Percentiles rank a stretch among this genome's conserved stretches.
phyloP scores from a whole-genome alignment of 2,888 invertebrate species.

The Phasia obesa region DNA sequence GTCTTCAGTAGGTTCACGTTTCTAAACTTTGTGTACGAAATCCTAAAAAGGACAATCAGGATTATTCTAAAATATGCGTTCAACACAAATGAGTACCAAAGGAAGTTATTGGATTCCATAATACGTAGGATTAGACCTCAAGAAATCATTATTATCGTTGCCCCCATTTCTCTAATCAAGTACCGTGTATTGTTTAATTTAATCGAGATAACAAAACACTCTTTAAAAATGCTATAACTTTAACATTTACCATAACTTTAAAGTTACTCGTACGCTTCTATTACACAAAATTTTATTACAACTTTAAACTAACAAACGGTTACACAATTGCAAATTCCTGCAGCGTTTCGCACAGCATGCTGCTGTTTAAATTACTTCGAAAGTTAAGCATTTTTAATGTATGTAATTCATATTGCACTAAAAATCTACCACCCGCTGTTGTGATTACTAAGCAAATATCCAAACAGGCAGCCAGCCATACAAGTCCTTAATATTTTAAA shows the following conservation, averaged over 20 bases:
- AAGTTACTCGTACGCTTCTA: conserved; percentile 16
- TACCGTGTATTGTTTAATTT: too few relatives aligned
- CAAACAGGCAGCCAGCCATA: conserved; percentile 30
- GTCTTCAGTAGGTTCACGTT: too few relatives aligned
- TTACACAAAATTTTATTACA: conserved; percentile 32
- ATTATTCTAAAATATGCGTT: too few relatives aligned
- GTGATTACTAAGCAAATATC: conserved; percentile 58
- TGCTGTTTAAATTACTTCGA: conserved; percentile 64
- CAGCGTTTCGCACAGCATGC: conserved; percentile 65
- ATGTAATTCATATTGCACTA: conserved; percentile 64
- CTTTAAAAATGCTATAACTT: conserved; percentile 19
- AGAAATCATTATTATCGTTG: too few relatives aligned
- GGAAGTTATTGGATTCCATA: too few relatives aligned
- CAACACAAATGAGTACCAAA: too few relatives aligned
- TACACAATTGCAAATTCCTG: conserved; percentile 37
- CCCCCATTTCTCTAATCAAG: too few relatives aligned
- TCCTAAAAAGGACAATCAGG: too few relatives aligned
- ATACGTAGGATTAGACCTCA: too few relatives aligned
- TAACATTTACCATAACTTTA: background rate
- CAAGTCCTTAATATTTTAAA: conserved; percentile 4
- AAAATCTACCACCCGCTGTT: conserved; percentile 66
- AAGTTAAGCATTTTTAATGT: conserved; percentile 64
- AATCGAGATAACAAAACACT: too few relatives aligned
- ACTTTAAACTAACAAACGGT: conserved; percentile 23
- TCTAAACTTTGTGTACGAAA: too few relatives aligned